Evolutionary conservation across 1,140 invertebrate genomes (phyloP), one percentile per base, ranked within the genome.

Genomic region (Scaptomyza pallida): DNA sequence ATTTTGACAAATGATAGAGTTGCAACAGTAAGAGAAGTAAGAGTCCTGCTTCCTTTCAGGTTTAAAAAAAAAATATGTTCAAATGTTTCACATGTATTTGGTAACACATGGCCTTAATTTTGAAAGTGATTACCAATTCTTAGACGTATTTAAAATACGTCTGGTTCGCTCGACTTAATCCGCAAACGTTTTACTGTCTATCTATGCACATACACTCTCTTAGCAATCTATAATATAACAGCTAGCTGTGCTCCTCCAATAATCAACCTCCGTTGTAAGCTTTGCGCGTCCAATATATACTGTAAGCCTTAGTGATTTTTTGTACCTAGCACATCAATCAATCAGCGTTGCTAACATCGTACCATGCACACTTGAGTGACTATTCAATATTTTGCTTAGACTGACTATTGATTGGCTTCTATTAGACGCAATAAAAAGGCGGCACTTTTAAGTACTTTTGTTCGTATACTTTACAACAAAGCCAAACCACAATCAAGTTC

Each of bases 341-440:
- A 78, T 78, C 75, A 68, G 33, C 19, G 47, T 37, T 37, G 33
- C 19, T 40, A n/a, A 16, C 23, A 17, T 52, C 47, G 21, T 16
- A 6, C 54, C 13, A 43, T 35, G 30, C 51, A 70, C 61, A 64
- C 68, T 64, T 54, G 23, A 56, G 17, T 64, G 67, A 55, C 41
- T 55, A 17, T 35, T 63, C 16, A 48, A 51, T 40, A 71, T 45
- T 43, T 72, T 33, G 51, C 65, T 67, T 48, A 54, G 56, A 21
- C 55, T 54, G 16, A 12, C 13, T 43, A 52, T 63, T 81, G 78
- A 80, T 80, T 81, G 78, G 41, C 67, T 72, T 75, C 61, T 60
- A 9, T 67, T 72, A 62, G 56, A 43, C 72, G 77, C 72, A 81
- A 72, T 80, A 81, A 76, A 63, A 81, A 50, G n/a, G 60, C 60